Base-by-base conservation (phyloP, 2,797 vertebrate species). In the Gallinago nigripennis region DNA sequence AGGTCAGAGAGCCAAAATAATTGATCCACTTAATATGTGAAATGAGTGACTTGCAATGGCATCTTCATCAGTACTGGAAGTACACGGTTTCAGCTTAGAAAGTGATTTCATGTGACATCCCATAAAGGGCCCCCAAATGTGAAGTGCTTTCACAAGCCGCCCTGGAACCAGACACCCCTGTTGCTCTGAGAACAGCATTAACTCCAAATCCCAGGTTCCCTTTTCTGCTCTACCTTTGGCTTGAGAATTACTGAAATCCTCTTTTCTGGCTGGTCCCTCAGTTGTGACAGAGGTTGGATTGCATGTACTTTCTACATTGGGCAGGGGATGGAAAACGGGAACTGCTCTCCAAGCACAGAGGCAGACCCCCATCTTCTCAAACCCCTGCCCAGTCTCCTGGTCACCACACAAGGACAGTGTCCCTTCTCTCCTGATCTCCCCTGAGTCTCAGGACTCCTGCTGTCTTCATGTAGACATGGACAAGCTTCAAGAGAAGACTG, bases 1-100 rank as follows among this genome's bases (percentile, higher is more conserved):
- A 92, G 43, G 73, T 82, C 92, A 92, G 58, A 61, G 43, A 92
- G 54, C 45, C 82, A 95, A 88, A 96, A 95, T 51, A 88, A 81
- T 25, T 25, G 86, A 95, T 93, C 73, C 54, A 76, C 35, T 90
- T 88, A 92, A 48, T 79, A 84, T 35, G 78, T 84, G 82, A 92
- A 94, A 88, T 0, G 12, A 92, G 54, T 76, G 77, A 66, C 80
- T 95, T 90, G 39, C 60, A 93, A 79, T 66, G 86, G 63, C 51
- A 77, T 82, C 73, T 79, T 90, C 85, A 72, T 84, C 82, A 92
- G 56, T 70, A 58, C 56, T 90, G 35, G 33, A 91, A 86, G 21
- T 41, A 82, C 15, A 17, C 3, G 2, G 23, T 56, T 91, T 78
- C 63, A 88, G 25, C 58, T 86, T 82, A 84, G 86, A 86, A 84